Percentiles rank a stretch among this genome's conserved stretches.
Conservation (phyloP, 2,797 vertebrate species). For the Eurystomus glaucurus region DNA sequence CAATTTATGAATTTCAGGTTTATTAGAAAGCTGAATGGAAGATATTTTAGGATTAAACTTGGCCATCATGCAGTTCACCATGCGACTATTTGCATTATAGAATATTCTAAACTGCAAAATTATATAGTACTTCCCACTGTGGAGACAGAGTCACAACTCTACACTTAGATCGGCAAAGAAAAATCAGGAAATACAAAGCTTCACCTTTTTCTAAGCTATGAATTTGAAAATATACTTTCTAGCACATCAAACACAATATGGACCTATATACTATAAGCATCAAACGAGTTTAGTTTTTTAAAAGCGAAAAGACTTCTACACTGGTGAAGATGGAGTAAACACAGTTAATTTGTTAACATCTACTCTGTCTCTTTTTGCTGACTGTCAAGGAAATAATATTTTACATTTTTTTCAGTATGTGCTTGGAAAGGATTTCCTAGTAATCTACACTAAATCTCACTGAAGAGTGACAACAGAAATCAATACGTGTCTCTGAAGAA, state of each 20-base stretch:
- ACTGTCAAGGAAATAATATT: constrained; percentile 60
- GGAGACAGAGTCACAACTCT: neutral
- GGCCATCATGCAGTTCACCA: neutral
- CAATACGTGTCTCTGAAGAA: constrained; percentile 62
- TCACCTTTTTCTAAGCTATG: neutral
- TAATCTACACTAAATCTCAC: constrained; percentile 65
- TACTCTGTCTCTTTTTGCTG: constrained; percentile 33
- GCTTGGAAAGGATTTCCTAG: constrained; percentile 63
- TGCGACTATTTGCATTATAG: neutral
- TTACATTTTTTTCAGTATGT: constrained; percentile 21
- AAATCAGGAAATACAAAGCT: constrained; percentile 8
- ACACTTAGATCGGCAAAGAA: neutral
- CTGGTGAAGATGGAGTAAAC: constrained; percentile 36
- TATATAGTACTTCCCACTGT: neutral
- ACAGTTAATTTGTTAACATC: constrained; percentile 51
- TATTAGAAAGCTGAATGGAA: neutral
- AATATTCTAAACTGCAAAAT: constrained; percentile 22
- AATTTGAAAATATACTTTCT: constrained; percentile 10
- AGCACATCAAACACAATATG: constrained; percentile 39
- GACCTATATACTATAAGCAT: neutral
- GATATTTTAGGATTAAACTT: neutral
- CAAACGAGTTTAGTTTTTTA: neutral
- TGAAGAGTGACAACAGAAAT: constrained; percentile 73
- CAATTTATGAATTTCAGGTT: neutral
- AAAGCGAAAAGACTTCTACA: constrained; percentile 8